Evolutionary conservation across 2,888 invertebrate genomes (phyloP), one percentile per base, ranked within the genome.

Genomic region (Pherbina coryleti): DNA sequence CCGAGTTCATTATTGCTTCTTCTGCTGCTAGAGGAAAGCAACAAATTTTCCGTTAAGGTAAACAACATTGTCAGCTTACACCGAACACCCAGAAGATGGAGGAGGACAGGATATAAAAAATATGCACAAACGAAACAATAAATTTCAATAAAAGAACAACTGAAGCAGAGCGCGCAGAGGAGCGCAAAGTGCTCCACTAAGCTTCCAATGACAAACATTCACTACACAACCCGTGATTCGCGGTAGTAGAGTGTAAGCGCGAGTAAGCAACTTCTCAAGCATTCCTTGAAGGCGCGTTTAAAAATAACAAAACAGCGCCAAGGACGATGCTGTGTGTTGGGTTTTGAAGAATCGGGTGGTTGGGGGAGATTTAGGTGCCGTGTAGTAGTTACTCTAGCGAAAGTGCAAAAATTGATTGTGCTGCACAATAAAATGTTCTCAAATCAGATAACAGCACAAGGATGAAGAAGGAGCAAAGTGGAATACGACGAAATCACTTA

Each of bases 401-500:
- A 57, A 67, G 60, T 11, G 57, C 44, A 28, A 53, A 25, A 62
- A 76, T 49, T 73, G 72, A 49, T 74, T 34, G 71, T 44, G 67
- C 31, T 69, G 78, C 77, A 34, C 72, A 77, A 74, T 37, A 74
- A 80, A 79, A 75, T 71, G 34, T 71, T 73, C 71, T 69, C 64
- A 75, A 75, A 55, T 44, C 17, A 57, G 57, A 67, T 69, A 31
- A 75, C 5, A 64, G 11, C 28, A 51, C 60, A 75, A 66, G 64
- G 78, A 67, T 79, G 70, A 77, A 79, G 70, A 77, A 79, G 79
- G 78, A 60, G 60, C 11, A 51, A 17, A 28, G 69, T 17, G 25
- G 28, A 73, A 62, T 44, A 44, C 14, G 3, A 37, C 53, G 75
- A 81, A 82, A 81, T 82, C 82, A 82, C 82, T 81, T 81, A 79